These are phyloP conservation scores for Notiomystis cincta DNA, from an alignment of 2,113 vertebrate species.

Conservation along the genomic window DNA sequence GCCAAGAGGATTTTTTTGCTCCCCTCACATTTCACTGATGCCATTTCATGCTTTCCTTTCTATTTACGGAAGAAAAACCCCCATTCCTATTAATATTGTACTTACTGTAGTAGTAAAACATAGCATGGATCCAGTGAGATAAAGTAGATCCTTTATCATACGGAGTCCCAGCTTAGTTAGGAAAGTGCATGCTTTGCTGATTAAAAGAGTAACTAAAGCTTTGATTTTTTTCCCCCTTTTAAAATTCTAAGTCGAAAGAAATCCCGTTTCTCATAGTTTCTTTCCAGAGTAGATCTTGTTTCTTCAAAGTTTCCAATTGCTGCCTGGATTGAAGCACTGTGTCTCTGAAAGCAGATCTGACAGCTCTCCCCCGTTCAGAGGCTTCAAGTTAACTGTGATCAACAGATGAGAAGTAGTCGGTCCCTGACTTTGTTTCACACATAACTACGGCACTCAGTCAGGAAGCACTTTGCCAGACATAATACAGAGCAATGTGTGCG, in stretches of 20 bases:
- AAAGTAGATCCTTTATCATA: neutral
- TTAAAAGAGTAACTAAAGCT: neutral
- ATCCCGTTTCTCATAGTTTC: conserved; percentile 30
- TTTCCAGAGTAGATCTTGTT: neutral
- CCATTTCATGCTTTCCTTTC: conserved; percentile 2
- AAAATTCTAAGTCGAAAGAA: conserved; percentile 6
- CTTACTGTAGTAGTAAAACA: conserved; percentile 35
- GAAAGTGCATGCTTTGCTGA: neutral
- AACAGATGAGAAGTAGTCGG: conserved; percentile 74
- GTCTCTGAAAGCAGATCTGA: conserved; percentile 48
- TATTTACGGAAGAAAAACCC: too few relatives aligned
- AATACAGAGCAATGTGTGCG: conserved; percentile 44
- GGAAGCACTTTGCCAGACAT: conserved; percentile 72
- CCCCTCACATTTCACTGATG: conserved; percentile 11
- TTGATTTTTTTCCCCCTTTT: neutral
- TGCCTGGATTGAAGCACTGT: neutral
- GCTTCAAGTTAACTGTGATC: conserved; percentile 67
- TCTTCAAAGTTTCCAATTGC: conserved; percentile 20
- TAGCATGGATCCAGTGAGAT: conserved; percentile 27
- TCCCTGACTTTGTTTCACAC: conserved; percentile 72
- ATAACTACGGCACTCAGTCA: conserved; percentile 56
- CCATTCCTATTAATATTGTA: conserved; percentile 30
- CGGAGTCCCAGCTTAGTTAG: neutral
- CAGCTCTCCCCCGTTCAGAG: conserved; percentile 51
- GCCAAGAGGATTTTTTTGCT: neutral